Percentiles rank a stretch among this genome's conserved stretches.
Conservation (phyloP, 2,113 vertebrate species). For the Probosciger aterrimus region DNA sequence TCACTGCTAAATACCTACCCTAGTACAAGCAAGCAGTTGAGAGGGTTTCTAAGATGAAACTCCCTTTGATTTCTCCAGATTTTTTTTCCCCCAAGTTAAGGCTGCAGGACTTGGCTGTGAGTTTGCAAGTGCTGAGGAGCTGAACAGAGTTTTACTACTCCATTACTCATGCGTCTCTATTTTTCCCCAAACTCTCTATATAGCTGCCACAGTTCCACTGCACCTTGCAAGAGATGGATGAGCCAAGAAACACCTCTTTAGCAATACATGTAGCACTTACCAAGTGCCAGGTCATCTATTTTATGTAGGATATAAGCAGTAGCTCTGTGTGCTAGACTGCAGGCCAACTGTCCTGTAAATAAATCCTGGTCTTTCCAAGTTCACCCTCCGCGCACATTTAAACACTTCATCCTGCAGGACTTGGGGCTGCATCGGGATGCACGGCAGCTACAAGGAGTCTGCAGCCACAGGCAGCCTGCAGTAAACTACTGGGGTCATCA, state of each 20-base stretch:
- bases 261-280: slow-evolving; percentile 21
- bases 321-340: slow-evolving; percentile 14
- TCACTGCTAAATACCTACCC: not conserved
- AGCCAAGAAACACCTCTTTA: slow-evolving; percentile 58
- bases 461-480: not conserved
- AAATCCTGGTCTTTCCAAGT: slow-evolving; percentile 19
- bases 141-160: slow-evolving; percentile 60
- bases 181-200: slow-evolving; percentile 60
- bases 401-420: slow-evolving; percentile 21
- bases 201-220: slow-evolving; percentile 40
- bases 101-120: not conserved
- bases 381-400: not conserved
- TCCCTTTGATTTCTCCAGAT: slow-evolving; percentile 6
- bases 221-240: slow-evolving; percentile 53
- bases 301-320: slow-evolving; percentile 1
- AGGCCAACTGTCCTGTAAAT: slow-evolving; percentile 24
- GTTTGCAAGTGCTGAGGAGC: slow-evolving; percentile 23
- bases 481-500: not conserved
- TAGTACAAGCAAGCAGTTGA: not conserved
- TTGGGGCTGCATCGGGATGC: not conserved
- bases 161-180: slow-evolving; percentile 63
- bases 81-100: slow-evolving; percentile 8
- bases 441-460: not conserved
- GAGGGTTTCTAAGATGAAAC: not conserved
- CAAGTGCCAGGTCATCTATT: slow-evolving; percentile 50